phyloP scores from a whole-genome alignment of 2,888 invertebrate genomes.

The Heliconius ethilla region DNA sequence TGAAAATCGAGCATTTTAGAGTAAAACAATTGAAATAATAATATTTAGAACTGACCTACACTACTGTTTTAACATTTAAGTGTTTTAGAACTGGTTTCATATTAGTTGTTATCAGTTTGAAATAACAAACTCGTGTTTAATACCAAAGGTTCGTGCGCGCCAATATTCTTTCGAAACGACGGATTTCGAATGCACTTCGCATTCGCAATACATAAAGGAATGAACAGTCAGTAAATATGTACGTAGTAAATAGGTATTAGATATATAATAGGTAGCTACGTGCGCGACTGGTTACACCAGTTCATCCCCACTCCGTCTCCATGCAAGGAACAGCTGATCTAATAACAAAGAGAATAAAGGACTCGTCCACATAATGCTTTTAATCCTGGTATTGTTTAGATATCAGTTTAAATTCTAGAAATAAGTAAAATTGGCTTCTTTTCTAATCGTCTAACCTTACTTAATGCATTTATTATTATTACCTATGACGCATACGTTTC shows the following conservation, averaged over 20 bases:
- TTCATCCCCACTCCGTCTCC: constrained; percentile 53
- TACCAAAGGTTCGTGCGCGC: constrained; percentile 26
- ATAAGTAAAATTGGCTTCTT: constrained; percentile 24
- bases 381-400: constrained; percentile 20
- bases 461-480: constrained; percentile 22
- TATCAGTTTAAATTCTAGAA: constrained; percentile 44
- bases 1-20: neutral
- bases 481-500: constrained; percentile 38
- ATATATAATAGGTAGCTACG: constrained; percentile 22
- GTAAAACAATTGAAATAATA: neutral
- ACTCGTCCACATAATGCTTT: constrained; percentile 7
- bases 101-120: constrained; percentile 3
- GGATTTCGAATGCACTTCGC: constrained; percentile 15
- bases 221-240: constrained; percentile 4
- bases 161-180: constrained; percentile 29
- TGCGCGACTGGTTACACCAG: constrained; percentile 57
- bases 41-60: constrained; percentile 32
- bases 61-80: neutral
- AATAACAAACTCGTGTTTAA: neutral
- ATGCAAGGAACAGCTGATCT: constrained; percentile 68
- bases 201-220: constrained; percentile 29
- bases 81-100: constrained; percentile 3
- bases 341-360: constrained; percentile 71
- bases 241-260: constrained; percentile 18
- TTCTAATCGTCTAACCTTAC: constrained; percentile 10